Percentiles rank a stretch among this genome's conserved stretches.
phyloP scores from a whole-genome alignment of 2,113 vertebrate genomes.

The Sylvia atricapilla region DNA sequence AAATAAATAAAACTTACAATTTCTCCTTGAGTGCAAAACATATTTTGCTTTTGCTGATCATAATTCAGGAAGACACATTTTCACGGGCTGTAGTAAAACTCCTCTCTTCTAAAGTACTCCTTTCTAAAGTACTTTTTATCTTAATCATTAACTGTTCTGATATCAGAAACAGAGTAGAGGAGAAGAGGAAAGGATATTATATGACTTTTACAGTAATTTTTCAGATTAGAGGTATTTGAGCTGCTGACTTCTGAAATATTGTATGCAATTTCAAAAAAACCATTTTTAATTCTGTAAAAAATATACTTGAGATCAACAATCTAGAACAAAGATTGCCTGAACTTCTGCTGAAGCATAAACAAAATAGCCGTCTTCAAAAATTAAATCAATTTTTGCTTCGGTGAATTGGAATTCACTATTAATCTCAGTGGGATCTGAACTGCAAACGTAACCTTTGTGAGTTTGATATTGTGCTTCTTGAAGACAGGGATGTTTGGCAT shows the following conservation, averaged over 20 bases:
- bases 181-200: not conserved
- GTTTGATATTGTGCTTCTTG: not conserved
- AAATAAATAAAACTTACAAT: not conserved
- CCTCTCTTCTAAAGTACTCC: not conserved
- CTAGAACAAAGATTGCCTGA: not conserved
- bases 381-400: not conserved
- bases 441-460: not conserved
- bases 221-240: not conserved
- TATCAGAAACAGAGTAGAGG: not conserved
- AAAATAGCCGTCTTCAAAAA: not conserved
- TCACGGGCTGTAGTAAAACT: not conserved
- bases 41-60: not conserved
- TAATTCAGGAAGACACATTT: not conserved
- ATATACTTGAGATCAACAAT: not conserved
- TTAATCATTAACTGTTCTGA: not conserved
- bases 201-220: not conserved
- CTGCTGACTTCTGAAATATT: not conserved
- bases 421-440: not conserved
- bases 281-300: not conserved
- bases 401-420: not conserved
- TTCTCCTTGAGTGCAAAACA: not conserved
- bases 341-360: conserved; percentile 19
- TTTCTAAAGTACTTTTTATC: not conserved
- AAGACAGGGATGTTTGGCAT: not conserved
- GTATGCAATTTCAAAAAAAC: not conserved